Evolutionary conservation across 2,113 vertebrate genomes (phyloP), one percentile per base, ranked within the genome.

Genomic region (Nibea coibor): DNA sequence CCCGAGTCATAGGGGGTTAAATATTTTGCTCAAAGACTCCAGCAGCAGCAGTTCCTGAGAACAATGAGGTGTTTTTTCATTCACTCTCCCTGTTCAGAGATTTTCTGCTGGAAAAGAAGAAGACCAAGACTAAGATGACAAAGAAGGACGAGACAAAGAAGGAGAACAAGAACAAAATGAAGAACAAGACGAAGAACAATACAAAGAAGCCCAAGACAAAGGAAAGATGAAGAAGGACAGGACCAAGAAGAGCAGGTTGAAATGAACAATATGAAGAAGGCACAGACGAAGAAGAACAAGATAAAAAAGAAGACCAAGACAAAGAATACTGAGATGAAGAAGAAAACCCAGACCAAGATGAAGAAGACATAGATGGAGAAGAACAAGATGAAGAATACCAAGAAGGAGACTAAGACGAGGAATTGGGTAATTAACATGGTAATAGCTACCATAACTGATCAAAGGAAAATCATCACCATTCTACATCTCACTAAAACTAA

Each of bases 11-110:
- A 17, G 3, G 17, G 35, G 45, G n/a, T 61, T 28, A 4, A n/a
- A 47, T 4, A 50, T 9, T 64, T 71, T 56, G 58, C 67, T 64
- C 14, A 56, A 64, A 64, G 47, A 66, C 57, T 70, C 43, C 43
- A 53, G 22, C 75, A 59, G 54, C 66, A 53, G 26, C 48, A 39
- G 19, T 22, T 16, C 15, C 65, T 35, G 47, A 35, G 26, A 6
- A 53, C 66, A n/a, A 39, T 22, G 28, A 16, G 4, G 2, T 28
- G 53, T 39, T n/a, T 31, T 14, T 56, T 68, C 75, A 39, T 58
- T 76, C 45, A 20, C 11, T 35, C 56, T 35, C 4, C 42, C 17
- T 26, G n/a, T 50, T 28, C 20, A 28, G 28, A 16, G 28, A 28
- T 26, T 51, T 42, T 12, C 5, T 2, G 2, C 31, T 19, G 24